Conservation (phyloP, 1,140 invertebrate genomes). For the Apis laboriosa region DNA sequence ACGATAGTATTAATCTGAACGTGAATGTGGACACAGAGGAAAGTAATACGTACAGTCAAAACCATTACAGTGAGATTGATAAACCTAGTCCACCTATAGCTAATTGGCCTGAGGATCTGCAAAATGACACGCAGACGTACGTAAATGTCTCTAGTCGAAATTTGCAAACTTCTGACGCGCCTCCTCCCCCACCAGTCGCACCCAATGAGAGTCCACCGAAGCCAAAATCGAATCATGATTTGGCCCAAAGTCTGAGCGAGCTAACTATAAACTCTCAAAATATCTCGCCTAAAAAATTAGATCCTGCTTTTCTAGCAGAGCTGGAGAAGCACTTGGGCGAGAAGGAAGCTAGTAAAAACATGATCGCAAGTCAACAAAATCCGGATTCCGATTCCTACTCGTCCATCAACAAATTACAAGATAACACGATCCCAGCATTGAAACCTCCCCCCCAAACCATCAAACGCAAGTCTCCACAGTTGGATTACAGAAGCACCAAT, state of each 20-base stretch:
- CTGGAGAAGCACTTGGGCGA: conserved; percentile 84
- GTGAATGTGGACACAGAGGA: conserved; percentile 59
- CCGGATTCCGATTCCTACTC: conserved; percentile 21
- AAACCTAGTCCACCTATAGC: conserved; percentile 57
- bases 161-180: conserved; percentile 5
- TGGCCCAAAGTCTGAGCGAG: conserved; percentile 73
- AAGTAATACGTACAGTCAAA: conserved; percentile 54
- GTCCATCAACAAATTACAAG: conserved; percentile 64
- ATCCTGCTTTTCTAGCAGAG: conserved; percentile 83
- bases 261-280: conserved; percentile 66
- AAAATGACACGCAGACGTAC: conserved; percentile 65
- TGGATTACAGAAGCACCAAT: conserved; percentile 53
- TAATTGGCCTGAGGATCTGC: conserved; percentile 75
- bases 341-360: conserved; percentile 81
- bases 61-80: conserved; percentile 74
- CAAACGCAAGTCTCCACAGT: conserved; percentile 73
- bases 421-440: conserved; percentile 76
- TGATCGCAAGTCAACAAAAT: conserved; percentile 60
- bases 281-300: conserved; percentile 77
- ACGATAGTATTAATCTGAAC: conserved; percentile 69
- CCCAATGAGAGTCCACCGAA: conserved; percentile 74
- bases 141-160: conserved; percentile 64
- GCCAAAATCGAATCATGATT: conserved; percentile 71
- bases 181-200: conserved; percentile 63
- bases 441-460: conserved; percentile 77